These are phyloP conservation scores for Rhinoraja longicauda DNA, from an alignment of 2,797 vertebrate genomes.

Conservation along the genomic window DNA sequence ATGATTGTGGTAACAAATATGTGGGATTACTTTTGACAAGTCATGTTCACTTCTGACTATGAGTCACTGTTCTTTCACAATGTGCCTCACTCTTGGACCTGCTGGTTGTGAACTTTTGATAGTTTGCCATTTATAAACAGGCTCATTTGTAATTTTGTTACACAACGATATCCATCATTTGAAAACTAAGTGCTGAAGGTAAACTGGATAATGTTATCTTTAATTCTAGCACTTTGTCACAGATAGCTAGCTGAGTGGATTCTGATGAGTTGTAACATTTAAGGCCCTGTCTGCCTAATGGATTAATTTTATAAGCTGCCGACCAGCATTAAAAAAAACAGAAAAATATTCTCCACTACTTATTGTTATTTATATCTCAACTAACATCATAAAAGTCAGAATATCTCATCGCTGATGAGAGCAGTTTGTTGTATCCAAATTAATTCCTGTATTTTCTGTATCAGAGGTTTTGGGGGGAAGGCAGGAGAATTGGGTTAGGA, in stretches of 20 bases:
- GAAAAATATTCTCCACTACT: not conserved
- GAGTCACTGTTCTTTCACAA: constrained; percentile 10
- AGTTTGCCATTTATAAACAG: not conserved
- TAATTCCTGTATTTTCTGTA: not conserved
- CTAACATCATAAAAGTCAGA: not conserved
- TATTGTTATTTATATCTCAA: not conserved
- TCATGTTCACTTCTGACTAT: not conserved
- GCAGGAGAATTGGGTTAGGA: no score
- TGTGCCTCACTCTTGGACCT: not conserved
- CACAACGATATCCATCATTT: not conserved
- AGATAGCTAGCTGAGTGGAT: no score
- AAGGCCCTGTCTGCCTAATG: not conserved
- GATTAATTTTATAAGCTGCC: no score
- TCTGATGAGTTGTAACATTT: no score
- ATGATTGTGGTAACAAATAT: not conserved
- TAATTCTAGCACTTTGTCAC: not conserved
- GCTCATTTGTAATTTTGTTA: not conserved
- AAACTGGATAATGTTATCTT: not conserved
- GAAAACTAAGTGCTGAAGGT: not conserved
- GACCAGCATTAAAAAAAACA: not conserved
- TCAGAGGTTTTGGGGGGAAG: no score
- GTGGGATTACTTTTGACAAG: not conserved
- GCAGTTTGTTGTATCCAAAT: not conserved
- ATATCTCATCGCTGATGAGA: not conserved
- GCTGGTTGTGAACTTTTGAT: not conserved